Evolutionary conservation across 2,888 invertebrate genomes (phyloP).

Genomic region (Leptothorax acervorum): DNA sequence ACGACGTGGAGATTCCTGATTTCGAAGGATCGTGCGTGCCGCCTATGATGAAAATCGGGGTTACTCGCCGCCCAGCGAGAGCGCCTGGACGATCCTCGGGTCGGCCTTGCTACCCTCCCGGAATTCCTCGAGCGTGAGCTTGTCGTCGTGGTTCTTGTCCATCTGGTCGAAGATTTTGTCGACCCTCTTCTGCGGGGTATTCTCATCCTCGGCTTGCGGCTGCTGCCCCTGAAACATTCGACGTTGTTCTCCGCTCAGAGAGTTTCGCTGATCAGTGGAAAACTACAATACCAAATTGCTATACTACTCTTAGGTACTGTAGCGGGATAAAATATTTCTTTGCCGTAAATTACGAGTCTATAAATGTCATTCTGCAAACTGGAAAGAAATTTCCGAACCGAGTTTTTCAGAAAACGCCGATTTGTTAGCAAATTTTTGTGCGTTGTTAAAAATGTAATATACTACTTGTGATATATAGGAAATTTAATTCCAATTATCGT

Average conservation of each 20-base stretch:
- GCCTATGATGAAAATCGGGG: constrained; percentile 58
- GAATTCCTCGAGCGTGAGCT: constrained; percentile 97
- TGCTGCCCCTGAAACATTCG: constrained; percentile 92
- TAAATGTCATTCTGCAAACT: background rate
- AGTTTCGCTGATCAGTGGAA: background rate
- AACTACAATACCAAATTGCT: background rate
- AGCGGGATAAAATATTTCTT: background rate
- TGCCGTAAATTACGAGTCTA: background rate
- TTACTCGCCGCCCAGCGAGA: constrained; percentile 93
- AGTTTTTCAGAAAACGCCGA: background rate
- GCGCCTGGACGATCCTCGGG: constrained; percentile 98
- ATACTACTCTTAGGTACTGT: background rate
- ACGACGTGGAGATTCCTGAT: constrained; percentile 37
- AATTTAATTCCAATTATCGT: constrained; percentile 7
- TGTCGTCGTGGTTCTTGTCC: constrained; percentile 99
- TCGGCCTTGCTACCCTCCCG: constrained; percentile 99
- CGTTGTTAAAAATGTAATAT: background rate
- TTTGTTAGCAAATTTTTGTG: background rate
- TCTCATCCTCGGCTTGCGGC: constrained; percentile 95
- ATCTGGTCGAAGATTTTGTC: constrained; percentile 99
- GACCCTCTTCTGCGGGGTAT: constrained; percentile 97
- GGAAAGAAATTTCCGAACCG: background rate
- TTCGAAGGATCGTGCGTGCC: constrained; percentile 44
- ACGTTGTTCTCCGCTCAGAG: background rate
- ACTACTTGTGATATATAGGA: background rate